Conservation (phyloP, 2,888 invertebrate genomes). For the Lampropteryx suffumata region DNA sequence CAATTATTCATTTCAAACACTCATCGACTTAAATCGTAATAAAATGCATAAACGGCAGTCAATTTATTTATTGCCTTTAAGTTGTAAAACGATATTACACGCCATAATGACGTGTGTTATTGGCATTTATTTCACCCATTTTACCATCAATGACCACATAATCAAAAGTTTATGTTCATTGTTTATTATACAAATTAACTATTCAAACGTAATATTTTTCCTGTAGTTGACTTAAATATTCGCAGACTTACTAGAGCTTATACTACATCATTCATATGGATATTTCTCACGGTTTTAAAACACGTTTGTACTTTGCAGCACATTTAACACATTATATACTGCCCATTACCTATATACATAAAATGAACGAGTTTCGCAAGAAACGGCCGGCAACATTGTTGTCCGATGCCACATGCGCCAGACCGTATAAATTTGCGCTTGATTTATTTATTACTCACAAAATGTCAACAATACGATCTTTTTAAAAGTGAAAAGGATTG, state of each 20-base stretch:
- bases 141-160: constrained; percentile 73
- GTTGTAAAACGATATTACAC: constrained; percentile 82
- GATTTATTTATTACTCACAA: constrained; percentile 79
- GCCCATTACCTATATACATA: constrained; percentile 43
- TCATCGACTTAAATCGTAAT: constrained; percentile 82
- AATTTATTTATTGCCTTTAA: constrained; percentile 80
- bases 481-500: constrained; percentile 78
- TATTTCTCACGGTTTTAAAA: constrained; percentile 48
- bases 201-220: constrained; percentile 39
- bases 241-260: neutral
- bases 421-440: constrained; percentile 70
- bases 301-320: constrained; percentile 26
- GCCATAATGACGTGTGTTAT: constrained; percentile 79
- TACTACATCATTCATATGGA: constrained; percentile 4
- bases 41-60: constrained; percentile 80
- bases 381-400: constrained; percentile 64
- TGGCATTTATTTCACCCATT: constrained; percentile 77
- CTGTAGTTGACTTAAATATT: constrained; percentile 11
- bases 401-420: constrained; percentile 54
- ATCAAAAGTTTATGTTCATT: constrained; percentile 70
- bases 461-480: constrained; percentile 75
- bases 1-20: constrained; percentile 78
- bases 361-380: constrained; percentile 41
- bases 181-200: constrained; percentile 68
- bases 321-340: constrained; percentile 43